Evolutionary conservation across 2,797 vertebrate genomes (phyloP).

Genomic region (Propithecus perrieri): DNA sequence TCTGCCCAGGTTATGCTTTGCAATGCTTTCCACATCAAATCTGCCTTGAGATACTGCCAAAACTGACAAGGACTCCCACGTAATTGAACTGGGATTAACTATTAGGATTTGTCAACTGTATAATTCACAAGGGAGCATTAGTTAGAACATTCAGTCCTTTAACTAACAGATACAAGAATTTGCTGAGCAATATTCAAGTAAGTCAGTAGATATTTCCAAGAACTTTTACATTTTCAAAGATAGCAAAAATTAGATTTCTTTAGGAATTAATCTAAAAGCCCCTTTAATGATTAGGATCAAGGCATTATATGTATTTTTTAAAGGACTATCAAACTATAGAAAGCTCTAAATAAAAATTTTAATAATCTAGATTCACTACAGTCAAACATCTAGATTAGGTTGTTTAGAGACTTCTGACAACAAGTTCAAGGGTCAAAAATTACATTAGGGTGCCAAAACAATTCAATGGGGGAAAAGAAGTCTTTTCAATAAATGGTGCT

Average conservation of each 20-base stretch:
- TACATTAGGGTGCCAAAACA: background rate
- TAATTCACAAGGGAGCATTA: slow-evolving; percentile 13
- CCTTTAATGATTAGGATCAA: background rate
- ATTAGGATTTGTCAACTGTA: slow-evolving; percentile 12
- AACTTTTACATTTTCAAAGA: background rate
- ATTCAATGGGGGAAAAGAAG: background rate
- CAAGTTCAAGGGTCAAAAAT: background rate
- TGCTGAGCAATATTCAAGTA: slow-evolving; percentile 27
- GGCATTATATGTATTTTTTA: background rate
- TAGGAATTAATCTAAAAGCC: slow-evolving; percentile 30
- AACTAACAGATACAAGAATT: background rate
- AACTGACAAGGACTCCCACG: background rate
- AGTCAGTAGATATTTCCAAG: background rate
- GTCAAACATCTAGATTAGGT: background rate
- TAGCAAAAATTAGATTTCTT: background rate
- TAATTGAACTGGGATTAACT: slow-evolving; percentile 2
- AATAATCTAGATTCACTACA: background rate
- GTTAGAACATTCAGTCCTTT: background rate
- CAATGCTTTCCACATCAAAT: background rate
- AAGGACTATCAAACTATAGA: background rate
- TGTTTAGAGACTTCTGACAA: background rate
- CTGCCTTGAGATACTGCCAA: background rate
- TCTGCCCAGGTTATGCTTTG: background rate
- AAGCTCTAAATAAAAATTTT: background rate
- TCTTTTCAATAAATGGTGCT: background rate